Evolutionary conservation across 2,888 invertebrate species (phyloP).

Genomic region (Eristalis pertinax): DNA sequence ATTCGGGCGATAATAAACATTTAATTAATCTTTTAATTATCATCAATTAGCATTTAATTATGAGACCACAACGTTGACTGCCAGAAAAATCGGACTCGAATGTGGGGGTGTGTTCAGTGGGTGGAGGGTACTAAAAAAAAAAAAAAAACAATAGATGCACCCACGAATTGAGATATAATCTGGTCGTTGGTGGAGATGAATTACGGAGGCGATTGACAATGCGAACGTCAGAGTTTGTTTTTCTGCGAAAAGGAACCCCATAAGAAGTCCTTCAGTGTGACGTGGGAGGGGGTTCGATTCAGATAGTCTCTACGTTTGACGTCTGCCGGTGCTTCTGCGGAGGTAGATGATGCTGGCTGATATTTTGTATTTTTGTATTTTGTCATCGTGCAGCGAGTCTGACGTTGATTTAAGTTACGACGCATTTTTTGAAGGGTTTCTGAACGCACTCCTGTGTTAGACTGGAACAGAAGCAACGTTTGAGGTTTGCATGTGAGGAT

Average conservation of each 20-base stretch:
- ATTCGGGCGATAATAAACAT: constrained; percentile 53
- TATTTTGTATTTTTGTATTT: too few relatives aligned
- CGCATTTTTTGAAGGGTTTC: too few relatives aligned
- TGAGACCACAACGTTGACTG: constrained; percentile 50
- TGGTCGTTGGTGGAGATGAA: not conserved
- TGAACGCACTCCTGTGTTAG: too few relatives aligned
- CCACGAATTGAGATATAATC: constrained; percentile 21
- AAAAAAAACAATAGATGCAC: constrained; percentile 16
- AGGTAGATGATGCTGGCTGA: too few relatives aligned
- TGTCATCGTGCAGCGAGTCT: too few relatives aligned
- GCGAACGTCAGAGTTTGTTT: not conserved
- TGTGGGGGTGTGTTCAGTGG: constrained; percentile 4
- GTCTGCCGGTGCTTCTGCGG: too few relatives aligned
- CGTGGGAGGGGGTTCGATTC: too few relatives aligned
- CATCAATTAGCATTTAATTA: constrained; percentile 69
- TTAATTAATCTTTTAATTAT: constrained; percentile 69
- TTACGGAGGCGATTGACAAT: not conserved
- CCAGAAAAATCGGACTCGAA: not conserved
- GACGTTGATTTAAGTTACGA: too few relatives aligned
- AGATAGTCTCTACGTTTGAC: too few relatives aligned
- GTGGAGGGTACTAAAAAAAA: not conserved
- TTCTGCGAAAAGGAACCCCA: not conserved
- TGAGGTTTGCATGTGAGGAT: too few relatives aligned
- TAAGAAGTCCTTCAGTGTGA: not conserved
- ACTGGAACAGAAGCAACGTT: too few relatives aligned